phyloP scores from a whole-genome alignment of 2,888 invertebrate genomes.

The Dascillus cervinus region DNA sequence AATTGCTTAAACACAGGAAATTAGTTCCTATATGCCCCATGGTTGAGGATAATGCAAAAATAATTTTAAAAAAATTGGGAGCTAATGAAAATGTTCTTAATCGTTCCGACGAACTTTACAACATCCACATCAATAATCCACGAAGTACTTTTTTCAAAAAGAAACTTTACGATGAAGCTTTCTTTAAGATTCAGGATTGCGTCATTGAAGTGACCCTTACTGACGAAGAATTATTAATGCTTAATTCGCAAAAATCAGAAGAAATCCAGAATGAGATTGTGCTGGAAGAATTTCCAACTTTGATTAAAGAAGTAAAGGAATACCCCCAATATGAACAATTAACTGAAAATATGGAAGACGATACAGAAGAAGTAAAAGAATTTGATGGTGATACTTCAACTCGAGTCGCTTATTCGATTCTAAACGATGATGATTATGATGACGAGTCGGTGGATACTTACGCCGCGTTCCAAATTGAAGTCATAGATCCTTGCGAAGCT shows the following conservation, averaged over 20 bases:
- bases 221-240: conserved; percentile 4
- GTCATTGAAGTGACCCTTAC: conserved; percentile 27
- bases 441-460: too few relatives aligned
- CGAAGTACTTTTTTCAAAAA: conserved; percentile 33
- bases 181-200: conserved; percentile 25
- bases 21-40: conserved; percentile 27
- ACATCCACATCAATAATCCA: conserved; percentile 26
- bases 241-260: neutral
- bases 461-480: too few relatives aligned
- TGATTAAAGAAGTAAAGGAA: too few relatives aligned
- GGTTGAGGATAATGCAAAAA: conserved; percentile 16
- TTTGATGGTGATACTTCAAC: too few relatives aligned
- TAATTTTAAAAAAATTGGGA: conserved; percentile 22
- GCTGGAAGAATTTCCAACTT: too few relatives aligned
- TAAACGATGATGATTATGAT: too few relatives aligned
- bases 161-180: conserved; percentile 24
- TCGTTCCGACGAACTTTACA: conserved; percentile 23
- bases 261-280: neutral
- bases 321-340: too few relatives aligned
- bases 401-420: too few relatives aligned
- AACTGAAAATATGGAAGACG: too few relatives aligned
- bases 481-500: too few relatives aligned
- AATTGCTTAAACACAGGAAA: conserved; percentile 30
- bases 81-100: conserved; percentile 19
- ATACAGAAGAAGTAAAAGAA: too few relatives aligned